Evolutionary conservation across 2,888 invertebrate species (phyloP), one percentile per base, ranked within the genome.

Genomic region (Pimpla rufipes): DNA sequence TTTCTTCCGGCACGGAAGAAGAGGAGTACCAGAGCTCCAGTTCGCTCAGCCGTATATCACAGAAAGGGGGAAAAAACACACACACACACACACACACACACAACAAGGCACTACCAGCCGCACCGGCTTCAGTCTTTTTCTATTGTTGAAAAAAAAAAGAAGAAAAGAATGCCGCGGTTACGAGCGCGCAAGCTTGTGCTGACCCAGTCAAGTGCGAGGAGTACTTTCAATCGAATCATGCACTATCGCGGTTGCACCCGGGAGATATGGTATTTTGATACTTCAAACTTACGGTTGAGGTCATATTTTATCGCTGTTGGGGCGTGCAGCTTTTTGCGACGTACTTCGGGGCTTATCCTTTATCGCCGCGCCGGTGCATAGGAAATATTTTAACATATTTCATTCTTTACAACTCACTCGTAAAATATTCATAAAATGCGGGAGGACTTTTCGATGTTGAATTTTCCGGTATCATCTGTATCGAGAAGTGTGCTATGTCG

Each of bases 41-140:
- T 74, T 82, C 74, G 47, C 50, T 67, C 57, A 40, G 40, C 40
- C 71, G 74, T 74, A 77, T 73, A 77, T 77, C 59, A 64, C 78
- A 52, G 64, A 62, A 13, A 64, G 45, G 52, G 57, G 40, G 40
- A 59, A 75, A 64, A 45, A 47, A 80, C 71, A 66, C n/a, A n/a
- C n/a, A n/a, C n/a, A n/a, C n/a, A n/a, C n/a, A n/a, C n/a, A n/a
- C n/a, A n/a, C n/a, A n/a, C n/a, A 59, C 35, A 52, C 59, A 40
- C 37, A 64, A 57, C 42, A 47, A n/a, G 29, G 45, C 29, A 59
- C 64, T 45, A 40, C 52, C 79, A 64, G 55, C 55, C 47, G n/a
- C n/a, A 73, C 67, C 21, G 59, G 73, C 59, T 59, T 35, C 21
- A 74, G 66, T 52, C 52, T 64, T 59, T 74, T 68, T 55, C 62